Evolutionary conservation across 2,888 invertebrate genomes (phyloP), one percentile per base, ranked within the genome.

Genomic region (Cryptocheilus praepositus): DNA sequence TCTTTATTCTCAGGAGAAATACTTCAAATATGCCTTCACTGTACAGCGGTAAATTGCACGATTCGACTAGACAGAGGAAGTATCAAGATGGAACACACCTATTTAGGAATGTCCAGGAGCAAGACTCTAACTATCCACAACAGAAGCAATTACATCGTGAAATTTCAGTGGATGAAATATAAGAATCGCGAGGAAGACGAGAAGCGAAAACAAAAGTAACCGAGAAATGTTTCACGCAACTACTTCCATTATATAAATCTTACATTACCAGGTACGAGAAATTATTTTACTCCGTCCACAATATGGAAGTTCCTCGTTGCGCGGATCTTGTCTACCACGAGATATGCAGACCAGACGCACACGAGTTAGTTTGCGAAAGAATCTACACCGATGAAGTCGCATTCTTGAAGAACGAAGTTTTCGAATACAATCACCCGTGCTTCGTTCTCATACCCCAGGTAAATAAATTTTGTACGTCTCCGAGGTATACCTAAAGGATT

Each of bases 101-200:
- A 89, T 76, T 90, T 92, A 62, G 91, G 91, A 3, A 88, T 93
- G 86, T 89, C 90, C 56, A 89, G 90, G 15, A 90, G 91, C 63
- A 89, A 89, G 71, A 87, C 85, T 0, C 83, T 92, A 21, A 90
- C 90, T 72, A 89, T 93, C 55, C 84, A 84, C 16, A 93, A 93
- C 80, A 90, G 90, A 69, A 92, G 92, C 15, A 84, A 91, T 28
- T 90, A 91, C 73, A 49, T 89, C 4, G 86, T 92, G 1, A 89
- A 90, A 0, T 93, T 90, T 75, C 89, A 90, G 76, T 93, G 93
- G 90, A 92, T 92, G 90, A 89, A 89, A 70, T 90, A 91, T 72
- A 88, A 89, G 45, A 89, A 78, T 16, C 45, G 83, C 28, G 84
- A 90, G 19, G 88, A 86, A 56, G 85, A 90, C 45, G 90, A 91